phyloP scores from a whole-genome alignment of 2,888 invertebrate species.

The Syrista parreyssii region DNA sequence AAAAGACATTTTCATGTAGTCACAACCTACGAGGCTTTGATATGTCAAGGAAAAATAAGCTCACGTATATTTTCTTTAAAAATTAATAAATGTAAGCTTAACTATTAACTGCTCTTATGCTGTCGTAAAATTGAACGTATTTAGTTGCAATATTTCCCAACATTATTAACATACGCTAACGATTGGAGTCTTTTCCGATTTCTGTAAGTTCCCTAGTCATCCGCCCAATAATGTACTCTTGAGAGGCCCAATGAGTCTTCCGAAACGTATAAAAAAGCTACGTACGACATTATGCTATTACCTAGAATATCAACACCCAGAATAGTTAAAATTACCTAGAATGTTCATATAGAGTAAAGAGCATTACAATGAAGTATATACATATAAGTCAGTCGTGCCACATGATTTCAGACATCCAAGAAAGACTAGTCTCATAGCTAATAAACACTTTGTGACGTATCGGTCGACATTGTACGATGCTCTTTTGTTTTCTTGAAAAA shows the following conservation, averaged over 20 bases:
- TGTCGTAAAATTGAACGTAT: background rate
- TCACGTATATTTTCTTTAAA: no score
- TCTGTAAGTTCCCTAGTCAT: slow-evolving; percentile 44
- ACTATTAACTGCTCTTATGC: background rate
- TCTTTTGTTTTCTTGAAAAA: no score
- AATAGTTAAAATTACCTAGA: background rate
- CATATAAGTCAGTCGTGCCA: background rate
- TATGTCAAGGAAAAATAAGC: background rate
- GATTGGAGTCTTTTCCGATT: slow-evolving; percentile 19
- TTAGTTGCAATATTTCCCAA: background rate
- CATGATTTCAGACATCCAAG: background rate
- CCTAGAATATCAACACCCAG: no score
- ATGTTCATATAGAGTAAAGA: background rate
- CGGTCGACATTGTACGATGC: no score
- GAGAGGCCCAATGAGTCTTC: background rate
- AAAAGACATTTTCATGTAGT: background rate
- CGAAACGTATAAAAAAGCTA: background rate
- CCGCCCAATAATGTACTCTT: background rate
- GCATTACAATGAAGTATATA: background rate
- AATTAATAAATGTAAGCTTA: background rate
- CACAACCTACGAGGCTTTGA: background rate
- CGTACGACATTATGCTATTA: background rate
- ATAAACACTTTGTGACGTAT: background rate
- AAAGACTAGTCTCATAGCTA: background rate
- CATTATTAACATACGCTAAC: background rate